Conservation (phyloP, 2,113 vertebrate species). For the Oreochromis spilurus region DNA sequence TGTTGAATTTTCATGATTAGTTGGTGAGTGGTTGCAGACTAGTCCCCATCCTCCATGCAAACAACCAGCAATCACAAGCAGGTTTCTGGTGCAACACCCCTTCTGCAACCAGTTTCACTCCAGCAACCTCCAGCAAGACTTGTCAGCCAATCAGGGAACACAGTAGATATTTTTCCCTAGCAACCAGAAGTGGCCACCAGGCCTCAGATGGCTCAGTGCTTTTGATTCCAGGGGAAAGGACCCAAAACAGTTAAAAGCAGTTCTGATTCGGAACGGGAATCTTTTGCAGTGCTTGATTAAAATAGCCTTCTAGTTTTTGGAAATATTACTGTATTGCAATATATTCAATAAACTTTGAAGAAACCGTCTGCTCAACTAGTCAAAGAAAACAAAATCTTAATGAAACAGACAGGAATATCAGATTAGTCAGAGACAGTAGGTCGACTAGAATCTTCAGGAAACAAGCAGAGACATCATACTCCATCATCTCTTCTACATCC, state of each 20-base stretch:
- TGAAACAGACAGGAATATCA: not conserved
- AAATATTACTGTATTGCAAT: not conserved
- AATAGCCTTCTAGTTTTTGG: not conserved
- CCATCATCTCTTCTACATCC: not conserved
- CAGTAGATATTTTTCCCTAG: not conserved
- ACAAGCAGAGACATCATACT: not conserved
- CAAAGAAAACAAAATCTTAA: not conserved
- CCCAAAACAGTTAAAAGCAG: not conserved
- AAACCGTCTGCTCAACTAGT: not conserved
- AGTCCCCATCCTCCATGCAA: not conserved
- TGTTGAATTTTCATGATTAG: not conserved
- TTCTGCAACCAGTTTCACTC: not conserved
- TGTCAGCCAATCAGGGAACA: not conserved
- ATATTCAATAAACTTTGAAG: not conserved
- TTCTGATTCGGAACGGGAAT: accelerated
- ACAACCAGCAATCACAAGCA: not conserved
- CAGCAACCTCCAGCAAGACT: not conserved
- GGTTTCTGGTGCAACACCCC: not conserved
- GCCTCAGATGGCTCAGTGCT: accelerated
- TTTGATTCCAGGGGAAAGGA: not conserved
- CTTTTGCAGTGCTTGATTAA: not conserved
- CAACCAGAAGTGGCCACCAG: not conserved
- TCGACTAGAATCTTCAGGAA: not conserved
- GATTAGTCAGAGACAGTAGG: not conserved
- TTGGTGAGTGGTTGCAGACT: not conserved